Evolutionary conservation across 2,888 invertebrate species (phyloP).

Genomic region (Cheilosia scutellata): DNA sequence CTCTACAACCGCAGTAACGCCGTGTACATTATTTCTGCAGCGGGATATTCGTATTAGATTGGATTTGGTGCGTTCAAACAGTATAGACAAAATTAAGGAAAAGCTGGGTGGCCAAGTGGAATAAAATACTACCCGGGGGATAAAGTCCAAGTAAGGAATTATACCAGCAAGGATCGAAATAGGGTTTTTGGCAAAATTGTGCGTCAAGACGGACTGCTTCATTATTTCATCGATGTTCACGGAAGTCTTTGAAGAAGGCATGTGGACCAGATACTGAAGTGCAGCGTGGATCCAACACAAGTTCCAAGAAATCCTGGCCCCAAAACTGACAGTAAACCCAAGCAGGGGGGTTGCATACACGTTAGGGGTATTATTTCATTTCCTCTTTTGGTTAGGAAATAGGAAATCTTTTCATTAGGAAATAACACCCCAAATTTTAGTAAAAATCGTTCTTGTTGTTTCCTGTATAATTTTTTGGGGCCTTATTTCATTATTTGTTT

Average conservation of each 20-base stretch:
- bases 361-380: too few species aligned
- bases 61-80: slow-evolving; percentile 3
- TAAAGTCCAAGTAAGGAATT: slow-evolving; percentile 34
- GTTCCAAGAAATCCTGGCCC: too few species aligned
- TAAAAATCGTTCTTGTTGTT: too few species aligned
- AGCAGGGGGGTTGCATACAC: too few species aligned
- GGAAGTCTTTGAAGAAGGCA: slow-evolving; percentile 41
- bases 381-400: too few species aligned
- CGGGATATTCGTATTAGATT: slow-evolving; percentile 33
- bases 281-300: background rate
- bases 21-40: slow-evolving; percentile 37
- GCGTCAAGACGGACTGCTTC: slow-evolving; percentile 25
- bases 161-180: slow-evolving; percentile 35
- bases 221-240: slow-evolving; percentile 36
- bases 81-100: too few species aligned
- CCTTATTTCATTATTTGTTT: too few species aligned
- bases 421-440: too few species aligned
- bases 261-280: slow-evolving; percentile 31
- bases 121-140: slow-evolving; percentile 13
- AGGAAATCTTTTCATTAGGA: too few species aligned
- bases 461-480: too few species aligned
- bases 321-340: too few species aligned
- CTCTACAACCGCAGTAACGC: slow-evolving; percentile 36
- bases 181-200: slow-evolving; percentile 43
- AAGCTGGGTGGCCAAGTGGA: too few species aligned